These are phyloP conservation scores for Prietella phreatophila DNA, from an alignment of 2,113 vertebrate genomes.

Conservation along the genomic window DNA sequence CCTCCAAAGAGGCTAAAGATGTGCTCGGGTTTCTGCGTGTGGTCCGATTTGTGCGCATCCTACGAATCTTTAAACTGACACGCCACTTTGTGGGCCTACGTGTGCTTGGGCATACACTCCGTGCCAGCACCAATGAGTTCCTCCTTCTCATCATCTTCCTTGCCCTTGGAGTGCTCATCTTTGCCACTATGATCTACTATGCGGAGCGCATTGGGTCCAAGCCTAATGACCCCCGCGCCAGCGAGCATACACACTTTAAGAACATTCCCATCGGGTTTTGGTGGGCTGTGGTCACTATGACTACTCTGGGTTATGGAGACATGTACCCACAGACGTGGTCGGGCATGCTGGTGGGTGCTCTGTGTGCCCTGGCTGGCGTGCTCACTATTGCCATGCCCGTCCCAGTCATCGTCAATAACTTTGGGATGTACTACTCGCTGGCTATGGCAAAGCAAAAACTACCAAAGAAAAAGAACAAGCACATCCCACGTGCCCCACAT, in stretches of 20 bases:
- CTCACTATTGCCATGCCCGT: slow-evolving; percentile 92
- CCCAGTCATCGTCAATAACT: slow-evolving; percentile 93
- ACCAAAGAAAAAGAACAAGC: slow-evolving; percentile 97
- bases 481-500: slow-evolving; percentile 87
- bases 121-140: slow-evolving; percentile 90
- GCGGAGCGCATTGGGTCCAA: slow-evolving; percentile 87
- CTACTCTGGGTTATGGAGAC: slow-evolving; percentile 89
- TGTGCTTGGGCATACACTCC: slow-evolving; percentile 86
- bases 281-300: slow-evolving; percentile 95
- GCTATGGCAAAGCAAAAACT: slow-evolving; percentile 96
- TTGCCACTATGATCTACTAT: slow-evolving; percentile 94
- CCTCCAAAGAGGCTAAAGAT: slow-evolving; percentile 89
- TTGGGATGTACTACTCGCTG: slow-evolving; percentile 93
- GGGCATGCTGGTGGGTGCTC: slow-evolving; percentile 87
- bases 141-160: slow-evolving; percentile 91
- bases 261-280: slow-evolving; percentile 92
- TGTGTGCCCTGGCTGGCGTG: slow-evolving; percentile 86
- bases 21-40: slow-evolving; percentile 87
- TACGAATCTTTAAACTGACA: slow-evolving; percentile 90
- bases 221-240: slow-evolving; percentile 87
- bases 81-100: slow-evolving; percentile 86
- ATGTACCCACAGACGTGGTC: slow-evolving; percentile 94
- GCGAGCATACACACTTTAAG: slow-evolving; percentile 89
- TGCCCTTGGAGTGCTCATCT: slow-evolving; percentile 88
- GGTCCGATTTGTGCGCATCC: slow-evolving; percentile 86